These are phyloP conservation scores for Jacana jacana DNA, from an alignment of 2,113 vertebrate genomes.

Conservation along the genomic window DNA sequence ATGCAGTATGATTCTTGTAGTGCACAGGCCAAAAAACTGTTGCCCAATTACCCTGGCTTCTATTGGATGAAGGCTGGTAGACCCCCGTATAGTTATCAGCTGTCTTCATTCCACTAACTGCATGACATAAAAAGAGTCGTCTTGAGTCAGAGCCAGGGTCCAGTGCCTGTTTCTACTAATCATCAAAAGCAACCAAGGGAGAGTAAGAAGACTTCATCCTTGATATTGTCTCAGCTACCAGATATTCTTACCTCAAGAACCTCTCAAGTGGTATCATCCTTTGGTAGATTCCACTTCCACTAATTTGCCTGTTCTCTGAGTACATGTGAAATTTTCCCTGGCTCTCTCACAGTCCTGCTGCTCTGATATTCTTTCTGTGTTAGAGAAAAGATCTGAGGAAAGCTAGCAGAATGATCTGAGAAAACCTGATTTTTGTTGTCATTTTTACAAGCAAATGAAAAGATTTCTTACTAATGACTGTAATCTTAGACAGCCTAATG, in stretches of 20 bases:
- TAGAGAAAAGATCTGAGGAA: neutral
- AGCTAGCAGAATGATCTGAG: neutral
- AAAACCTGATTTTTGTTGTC: neutral
- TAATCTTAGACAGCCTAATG: neutral
- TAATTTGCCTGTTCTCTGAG: neutral
- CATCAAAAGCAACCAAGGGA: neutral
- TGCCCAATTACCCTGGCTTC: neutral
- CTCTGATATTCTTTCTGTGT: neutral
- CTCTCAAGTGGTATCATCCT: neutral
- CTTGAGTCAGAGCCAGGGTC: neutral
- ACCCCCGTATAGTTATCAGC: neutral
- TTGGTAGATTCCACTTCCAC: neutral
- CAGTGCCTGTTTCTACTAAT: neutral
- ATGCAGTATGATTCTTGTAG: neutral
- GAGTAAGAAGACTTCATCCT: neutral
- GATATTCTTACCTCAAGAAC: neutral
- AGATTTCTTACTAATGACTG: neutral
- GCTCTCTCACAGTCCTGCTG: neutral
- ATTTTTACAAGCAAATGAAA: neutral
- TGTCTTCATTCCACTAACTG: neutral
- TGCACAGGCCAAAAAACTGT: neutral
- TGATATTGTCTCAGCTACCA: neutral
- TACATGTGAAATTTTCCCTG: neutral
- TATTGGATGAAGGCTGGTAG: neutral
- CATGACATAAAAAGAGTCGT: neutral